phyloP scores from a whole-genome alignment of 2,888 invertebrate species.

The Mamestra brassicae region DNA sequence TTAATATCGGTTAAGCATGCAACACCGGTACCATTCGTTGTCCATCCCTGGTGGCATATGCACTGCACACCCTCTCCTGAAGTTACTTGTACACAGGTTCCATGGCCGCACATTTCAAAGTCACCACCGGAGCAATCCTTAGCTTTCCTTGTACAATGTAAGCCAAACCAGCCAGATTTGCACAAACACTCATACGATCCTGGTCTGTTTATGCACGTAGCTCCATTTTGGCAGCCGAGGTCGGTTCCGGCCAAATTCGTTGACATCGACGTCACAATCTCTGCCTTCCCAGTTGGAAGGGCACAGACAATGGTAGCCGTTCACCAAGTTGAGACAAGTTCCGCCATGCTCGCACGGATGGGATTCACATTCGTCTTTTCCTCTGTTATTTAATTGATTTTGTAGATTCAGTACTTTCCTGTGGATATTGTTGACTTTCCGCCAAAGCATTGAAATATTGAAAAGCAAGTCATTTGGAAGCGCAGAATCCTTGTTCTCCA shows the following conservation, averaged over 20 bases:
- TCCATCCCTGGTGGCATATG: constrained; percentile 97
- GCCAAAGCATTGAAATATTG: constrained; percentile 76
- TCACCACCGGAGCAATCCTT: constrained; percentile 94
- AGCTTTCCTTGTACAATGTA: constrained; percentile 94
- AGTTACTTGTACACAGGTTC: constrained; percentile 94
- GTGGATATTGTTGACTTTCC: constrained; percentile 76
- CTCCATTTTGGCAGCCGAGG: constrained; percentile 97
- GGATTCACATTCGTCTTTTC: constrained; percentile 92
- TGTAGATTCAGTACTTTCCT: constrained; percentile 86
- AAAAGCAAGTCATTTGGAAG: constrained; percentile 65
- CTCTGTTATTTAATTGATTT: constrained; percentile 82
- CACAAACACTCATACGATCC: constrained; percentile 97
- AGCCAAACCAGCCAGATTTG: constrained; percentile 94
- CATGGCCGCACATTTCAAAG: constrained; percentile 96
- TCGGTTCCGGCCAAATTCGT: constrained; percentile 97
- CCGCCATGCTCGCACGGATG: constrained; percentile 96
- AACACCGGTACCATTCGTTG: constrained; percentile 92
- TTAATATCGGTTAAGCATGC: constrained; percentile 96
- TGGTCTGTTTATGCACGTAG: constrained; percentile 94
- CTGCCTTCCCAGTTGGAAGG: constrained; percentile 93
- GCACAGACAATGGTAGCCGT: constrained; percentile 94
- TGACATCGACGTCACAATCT: constrained; percentile 95
- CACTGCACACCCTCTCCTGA: constrained; percentile 93
- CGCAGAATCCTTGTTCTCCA: constrained; percentile 73
- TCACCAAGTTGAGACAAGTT: constrained; percentile 94